Conservation (phyloP, 2,797 vertebrate species). For the Lepilemur ruficaudatus region DNA sequence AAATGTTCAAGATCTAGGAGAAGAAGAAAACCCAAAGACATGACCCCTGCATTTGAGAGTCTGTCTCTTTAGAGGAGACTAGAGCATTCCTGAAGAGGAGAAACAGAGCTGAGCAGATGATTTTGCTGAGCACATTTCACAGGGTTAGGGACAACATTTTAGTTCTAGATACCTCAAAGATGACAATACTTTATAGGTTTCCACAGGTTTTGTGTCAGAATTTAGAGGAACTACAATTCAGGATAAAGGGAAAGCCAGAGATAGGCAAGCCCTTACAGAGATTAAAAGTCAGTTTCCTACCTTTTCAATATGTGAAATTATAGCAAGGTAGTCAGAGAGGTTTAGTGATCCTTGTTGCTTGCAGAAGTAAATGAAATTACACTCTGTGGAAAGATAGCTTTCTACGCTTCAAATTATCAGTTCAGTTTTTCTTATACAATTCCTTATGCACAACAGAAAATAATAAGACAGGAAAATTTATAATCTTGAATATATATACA, state of each 20-base stretch:
- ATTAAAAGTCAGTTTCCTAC: background rate
- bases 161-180: background rate
- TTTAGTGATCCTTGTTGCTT: background rate
- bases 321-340: background rate
- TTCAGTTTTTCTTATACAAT: background rate
- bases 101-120: background rate
- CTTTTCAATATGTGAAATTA: background rate
- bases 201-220: background rate
- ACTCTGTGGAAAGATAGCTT: background rate
- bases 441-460: background rate
- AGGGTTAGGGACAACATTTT: background rate
- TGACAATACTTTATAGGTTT: background rate
- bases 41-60: background rate
- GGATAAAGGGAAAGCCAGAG: background rate
- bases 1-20: background rate
- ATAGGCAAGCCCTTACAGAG: background rate
- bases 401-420: background rate
- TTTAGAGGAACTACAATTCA: background rate
- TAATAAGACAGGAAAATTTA: background rate
- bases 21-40: background rate
- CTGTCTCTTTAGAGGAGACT: background rate
- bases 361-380: background rate
- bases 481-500: background rate
- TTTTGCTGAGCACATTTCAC: background rate
- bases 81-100: background rate